Evolutionary conservation across 2,797 vertebrate species (phyloP).

Genomic region (Microchirus variegatus): DNA sequence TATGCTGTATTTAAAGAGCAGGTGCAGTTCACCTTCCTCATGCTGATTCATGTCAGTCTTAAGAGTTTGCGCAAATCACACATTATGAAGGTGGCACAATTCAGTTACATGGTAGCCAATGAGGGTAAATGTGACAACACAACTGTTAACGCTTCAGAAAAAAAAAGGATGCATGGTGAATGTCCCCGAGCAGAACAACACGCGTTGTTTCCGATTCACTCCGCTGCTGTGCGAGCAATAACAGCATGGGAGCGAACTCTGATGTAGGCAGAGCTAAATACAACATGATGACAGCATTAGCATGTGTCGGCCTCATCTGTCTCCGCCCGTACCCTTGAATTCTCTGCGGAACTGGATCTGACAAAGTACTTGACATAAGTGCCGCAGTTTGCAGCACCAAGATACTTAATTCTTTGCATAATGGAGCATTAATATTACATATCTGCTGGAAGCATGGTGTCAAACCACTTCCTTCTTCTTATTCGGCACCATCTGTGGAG

Average conservation of each 20-base stretch:
- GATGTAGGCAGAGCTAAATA: slow-evolving; percentile 3
- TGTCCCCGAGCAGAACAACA: slow-evolving; percentile 20
- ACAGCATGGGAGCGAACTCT: neutral
- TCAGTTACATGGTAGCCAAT: neutral
- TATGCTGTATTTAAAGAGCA: neutral
- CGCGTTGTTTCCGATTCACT: slow-evolving; percentile 25
- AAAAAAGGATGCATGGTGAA: slow-evolving; percentile 35
- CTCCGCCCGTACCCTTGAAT: slow-evolving; percentile 3
- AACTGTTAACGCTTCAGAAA: slow-evolving; percentile 15
- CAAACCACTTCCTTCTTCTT: neutral
- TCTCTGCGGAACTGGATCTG: neutral
- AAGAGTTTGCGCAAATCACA: no score
- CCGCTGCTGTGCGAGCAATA: neutral
- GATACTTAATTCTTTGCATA: slow-evolving; percentile 23
- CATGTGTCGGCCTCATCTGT: slow-evolving; percentile 3
- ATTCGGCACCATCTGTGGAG: neutral
- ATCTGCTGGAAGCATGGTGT: slow-evolving; percentile 27
- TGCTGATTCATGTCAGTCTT: no score
- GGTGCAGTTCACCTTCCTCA: no score
- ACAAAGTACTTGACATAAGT: slow-evolving; percentile 4
- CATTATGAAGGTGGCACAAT: slow-evolving; percentile 1
- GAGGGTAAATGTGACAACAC: slow-evolving; percentile 35
- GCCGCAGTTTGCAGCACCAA: slow-evolving; percentile 6
- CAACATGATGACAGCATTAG: slow-evolving; percentile 13
- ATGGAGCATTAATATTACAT: slow-evolving; percentile 44